Evolutionary conservation across 2,888 invertebrate genomes (phyloP).

Genomic region (Lysandra coridon): DNA sequence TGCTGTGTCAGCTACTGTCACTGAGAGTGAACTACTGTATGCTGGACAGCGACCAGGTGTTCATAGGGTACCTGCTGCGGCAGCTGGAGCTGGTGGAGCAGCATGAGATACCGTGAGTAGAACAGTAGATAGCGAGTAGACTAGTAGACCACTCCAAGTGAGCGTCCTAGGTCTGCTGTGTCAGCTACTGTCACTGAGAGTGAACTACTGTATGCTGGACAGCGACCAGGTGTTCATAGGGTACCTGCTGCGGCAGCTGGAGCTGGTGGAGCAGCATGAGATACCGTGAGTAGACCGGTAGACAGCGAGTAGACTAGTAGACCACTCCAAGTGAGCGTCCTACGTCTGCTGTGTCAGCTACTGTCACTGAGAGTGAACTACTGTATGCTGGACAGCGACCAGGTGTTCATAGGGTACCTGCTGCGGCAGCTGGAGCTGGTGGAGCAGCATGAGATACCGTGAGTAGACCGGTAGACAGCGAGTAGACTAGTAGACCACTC

Average conservation of each 20-base stretch:
- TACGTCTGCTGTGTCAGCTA: constrained; percentile 91
- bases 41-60: no score
- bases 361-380: constrained; percentile 96
- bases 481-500: constrained; percentile 63
- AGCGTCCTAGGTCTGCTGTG: constrained; percentile 90
- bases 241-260: no score
- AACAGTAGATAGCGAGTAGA: neutral
- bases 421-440: constrained; percentile 94
- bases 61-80: no score
- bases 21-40: no score
- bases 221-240: no score
- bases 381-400: constrained; percentile 95
- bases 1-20: constrained; percentile 84
- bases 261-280: no score
- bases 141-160: constrained; percentile 83
- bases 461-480: constrained; percentile 50
- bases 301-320: no score
- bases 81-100: neutral
- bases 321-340: constrained; percentile 90
- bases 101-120: neutral
- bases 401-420: constrained; percentile 95
- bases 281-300: no score
- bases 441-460: constrained; percentile 94
- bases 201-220: no score
- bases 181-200: constrained; percentile 64